Conservation (phyloP, 1,140 invertebrate species). For the Vollenhovia emeryi region DNA sequence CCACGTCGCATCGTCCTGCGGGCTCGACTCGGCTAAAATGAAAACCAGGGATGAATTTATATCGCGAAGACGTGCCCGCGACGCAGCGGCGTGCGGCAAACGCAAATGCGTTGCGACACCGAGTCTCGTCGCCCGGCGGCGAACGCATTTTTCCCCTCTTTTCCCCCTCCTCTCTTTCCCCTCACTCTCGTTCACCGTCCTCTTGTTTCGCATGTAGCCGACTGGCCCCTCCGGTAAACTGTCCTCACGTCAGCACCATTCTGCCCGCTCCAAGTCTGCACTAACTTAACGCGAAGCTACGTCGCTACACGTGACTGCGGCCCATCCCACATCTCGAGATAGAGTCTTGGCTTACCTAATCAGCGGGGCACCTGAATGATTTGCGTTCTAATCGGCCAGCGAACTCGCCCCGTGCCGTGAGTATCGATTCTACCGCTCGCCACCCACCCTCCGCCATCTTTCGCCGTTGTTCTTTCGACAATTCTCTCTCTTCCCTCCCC, state of each 20-base stretch:
- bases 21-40: not conserved
- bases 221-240: slow-evolving; percentile 67
- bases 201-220: slow-evolving; percentile 21
- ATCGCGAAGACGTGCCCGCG: slow-evolving; percentile 10
- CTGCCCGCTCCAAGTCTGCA: slow-evolving; percentile 60
- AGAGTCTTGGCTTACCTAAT: slow-evolving; percentile 74
- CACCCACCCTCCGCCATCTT: slow-evolving; percentile 9
- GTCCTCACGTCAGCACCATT: slow-evolving; percentile 75
- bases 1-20: not conserved
- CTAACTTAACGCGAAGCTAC: slow-evolving; percentile 76
- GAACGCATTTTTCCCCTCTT: slow-evolving; percentile 68
- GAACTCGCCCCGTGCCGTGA: slow-evolving; percentile 70
- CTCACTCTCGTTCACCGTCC: not conserved
- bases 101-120: slow-evolving; percentile 79
- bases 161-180: slow-evolving; percentile 17
- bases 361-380: slow-evolving; percentile 79
- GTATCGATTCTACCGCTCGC: slow-evolving; percentile 49
- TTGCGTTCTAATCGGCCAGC: slow-evolving; percentile 80
- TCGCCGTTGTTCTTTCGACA: slow-evolving; percentile 7
- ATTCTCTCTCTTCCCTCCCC: not conserved
- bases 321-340: slow-evolving; percentile 73
- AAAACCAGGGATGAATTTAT: slow-evolving; percentile 11
- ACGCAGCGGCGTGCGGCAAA: slow-evolving; percentile 56
- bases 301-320: slow-evolving; percentile 80
- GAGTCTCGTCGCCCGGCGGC: slow-evolving; percentile 71